A percentile compares a stretch with the other conserved stretches of the same genome.
Evolutionary conservation across 2,888 invertebrate species (phyloP).

Genomic region (Calameuta filiformis): DNA sequence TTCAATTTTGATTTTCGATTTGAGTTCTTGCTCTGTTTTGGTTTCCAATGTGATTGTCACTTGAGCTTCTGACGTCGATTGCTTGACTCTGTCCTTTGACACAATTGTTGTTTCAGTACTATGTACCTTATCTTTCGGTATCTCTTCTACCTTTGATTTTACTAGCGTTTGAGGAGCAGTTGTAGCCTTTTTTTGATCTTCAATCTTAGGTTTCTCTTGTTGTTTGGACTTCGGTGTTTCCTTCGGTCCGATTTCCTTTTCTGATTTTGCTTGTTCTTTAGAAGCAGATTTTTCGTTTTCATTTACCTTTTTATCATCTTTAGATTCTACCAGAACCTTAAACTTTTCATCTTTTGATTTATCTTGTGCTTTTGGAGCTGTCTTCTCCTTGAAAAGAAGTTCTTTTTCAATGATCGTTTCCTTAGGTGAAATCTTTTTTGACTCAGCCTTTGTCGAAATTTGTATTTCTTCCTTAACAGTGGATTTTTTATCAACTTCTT

Average conservation of each 20-base stretch:
- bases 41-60: not conserved
- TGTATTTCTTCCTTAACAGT: conserved; percentile 15
- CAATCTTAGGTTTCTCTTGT: conserved; percentile 10
- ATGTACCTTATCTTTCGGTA: conserved; percentile 47
- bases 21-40: not conserved
- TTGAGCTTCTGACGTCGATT: not conserved
- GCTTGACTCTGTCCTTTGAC: conserved; percentile 7
- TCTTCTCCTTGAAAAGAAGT: not conserved
- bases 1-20: not conserved
- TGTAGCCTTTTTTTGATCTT: conserved; percentile 8
- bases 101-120: conserved; percentile 42
- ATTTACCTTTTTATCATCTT: conserved; percentile 19
- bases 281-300: conserved; percentile 14
- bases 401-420: conserved; percentile 13
- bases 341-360: not conserved
- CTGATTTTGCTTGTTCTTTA: conserved; percentile 13
- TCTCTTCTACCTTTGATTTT: conserved; percentile 43
- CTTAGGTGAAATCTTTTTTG: conserved; percentile 17
- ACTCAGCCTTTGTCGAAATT: conserved; percentile 20
- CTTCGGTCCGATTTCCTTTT: conserved; percentile 1
- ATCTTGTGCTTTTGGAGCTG: not conserved
- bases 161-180: conserved; percentile 46
- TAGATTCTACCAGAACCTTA: conserved; percentile 31
- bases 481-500: conserved; percentile 16
- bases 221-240: conserved; percentile 12